Evolutionary conservation across 2,797 vertebrate species (phyloP), one percentile per base, ranked within the genome.

Genomic region (Melanotaenia parkinsoni): DNA sequence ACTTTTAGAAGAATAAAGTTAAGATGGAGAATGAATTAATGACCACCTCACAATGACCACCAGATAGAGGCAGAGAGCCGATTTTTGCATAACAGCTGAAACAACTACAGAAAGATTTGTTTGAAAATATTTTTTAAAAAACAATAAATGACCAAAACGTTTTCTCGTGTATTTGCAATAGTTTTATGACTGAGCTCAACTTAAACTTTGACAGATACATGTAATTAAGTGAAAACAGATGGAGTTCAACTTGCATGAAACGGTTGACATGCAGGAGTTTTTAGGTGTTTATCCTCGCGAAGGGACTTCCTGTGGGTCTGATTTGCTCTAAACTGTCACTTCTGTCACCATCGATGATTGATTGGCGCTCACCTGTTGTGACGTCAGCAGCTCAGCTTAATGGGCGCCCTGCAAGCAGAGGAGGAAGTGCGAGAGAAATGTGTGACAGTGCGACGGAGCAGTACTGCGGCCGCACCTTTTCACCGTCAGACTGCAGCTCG

Each of bases 321-420:
- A 20, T 67, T 67, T 4, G 1, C 9, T 18, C 11, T 5, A 30
- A 72, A 33, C 2, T 3, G 12, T 8, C 14, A 10, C 13, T 20
- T 47, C 28, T 30, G 28, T 30, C 28, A 30, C 28, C 28, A 4
- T 28, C 16, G 16, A 1, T 59, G 73, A 70, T 1, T 80, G 88
- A 77, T 59, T 56, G 81, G 63, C 58, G 0, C 84, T 89, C 86
- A 95, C 94, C 94, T 95, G 94, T 67, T 0, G 76, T 92, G 90
- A 92, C 91, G 91, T 86, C 37, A 24, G 11, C 62, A 6, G 35
- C 38, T 1, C 16, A 35, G 30, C 32, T 74, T 80, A 77, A 82
- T 78, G 76, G 68, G 82, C 72, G 76, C 79, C 40, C 56, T 20
- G 58, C 54, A 38, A 56, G 26, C 56, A 53, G 54, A 84, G 61